A percentile compares a stretch with the other conserved stretches of the same genome.
These are phyloP conservation scores for Nothobranchius furzeri DNA, from an alignment of 2,113 vertebrate species.

Conservation along the genomic window DNA sequence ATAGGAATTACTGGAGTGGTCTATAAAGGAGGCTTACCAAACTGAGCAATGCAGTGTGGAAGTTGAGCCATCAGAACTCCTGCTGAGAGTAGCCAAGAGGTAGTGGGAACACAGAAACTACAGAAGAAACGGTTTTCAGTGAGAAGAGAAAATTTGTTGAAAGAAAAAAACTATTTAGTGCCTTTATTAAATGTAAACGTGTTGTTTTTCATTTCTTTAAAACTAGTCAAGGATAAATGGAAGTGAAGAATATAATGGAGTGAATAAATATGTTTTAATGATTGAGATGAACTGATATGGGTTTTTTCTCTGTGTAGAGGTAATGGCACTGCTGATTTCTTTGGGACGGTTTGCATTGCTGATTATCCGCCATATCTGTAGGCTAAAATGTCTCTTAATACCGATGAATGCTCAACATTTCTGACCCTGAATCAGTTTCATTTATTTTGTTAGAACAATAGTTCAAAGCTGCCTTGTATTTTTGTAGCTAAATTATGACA, in stretches of 20 bases:
- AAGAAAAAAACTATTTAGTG: neutral
- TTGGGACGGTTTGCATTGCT: too few relatives aligned
- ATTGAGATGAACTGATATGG: too few relatives aligned
- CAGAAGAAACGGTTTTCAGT: slow-evolving; percentile 77
- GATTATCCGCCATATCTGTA: too few relatives aligned
- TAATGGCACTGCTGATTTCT: too few relatives aligned
- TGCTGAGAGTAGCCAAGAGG: slow-evolving; percentile 11
- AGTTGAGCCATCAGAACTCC: slow-evolving; percentile 47
- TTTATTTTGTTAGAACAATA: neutral
- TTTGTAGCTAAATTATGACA: neutral
- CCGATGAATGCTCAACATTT: too few relatives aligned
- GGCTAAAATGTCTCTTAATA: too few relatives aligned
- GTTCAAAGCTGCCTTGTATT: too few relatives aligned
- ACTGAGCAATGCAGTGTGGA: slow-evolving; percentile 58
- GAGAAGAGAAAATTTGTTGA: slow-evolving; percentile 51
- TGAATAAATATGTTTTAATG: slow-evolving; percentile 59
- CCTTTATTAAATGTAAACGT: neutral
- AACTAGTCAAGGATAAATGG: slow-evolving; percentile 71
- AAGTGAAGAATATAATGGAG: slow-evolving; percentile 54
- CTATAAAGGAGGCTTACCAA: slow-evolving; percentile 71
- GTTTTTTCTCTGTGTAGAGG: too few relatives aligned
- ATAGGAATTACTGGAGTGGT: slow-evolving; percentile 61
- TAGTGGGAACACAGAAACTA: slow-evolving; percentile 66
- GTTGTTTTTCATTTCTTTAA: slow-evolving; percentile 23
- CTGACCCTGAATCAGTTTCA: too few relatives aligned